Evolutionary conservation across 1,140 invertebrate genomes (phyloP), one percentile per base, ranked within the genome.

Genomic region (Vanessa atalanta): DNA sequence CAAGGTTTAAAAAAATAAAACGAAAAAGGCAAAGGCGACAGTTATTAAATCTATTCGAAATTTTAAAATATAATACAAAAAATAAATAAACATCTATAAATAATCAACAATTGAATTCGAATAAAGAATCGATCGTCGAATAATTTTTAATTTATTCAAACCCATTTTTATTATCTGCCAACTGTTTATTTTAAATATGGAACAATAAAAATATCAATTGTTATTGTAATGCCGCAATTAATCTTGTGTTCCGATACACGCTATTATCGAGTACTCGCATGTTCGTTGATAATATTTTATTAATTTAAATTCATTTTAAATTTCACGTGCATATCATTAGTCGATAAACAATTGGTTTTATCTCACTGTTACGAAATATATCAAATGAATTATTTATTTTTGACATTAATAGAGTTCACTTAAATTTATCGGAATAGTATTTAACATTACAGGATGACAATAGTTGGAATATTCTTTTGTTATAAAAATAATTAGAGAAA

Each of bases 141-240:
- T 57, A 73, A 61, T 71, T 78, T 57, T 84, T 91, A 89, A 91
- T 89, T 88, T 88, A 91, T 91, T 89, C 89, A 88, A 89, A 85
- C 87, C 87, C 76, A 84, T 85, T 88, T 89, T 91, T 90, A 91
- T 90, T 86, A 89, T 84, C 87, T 91, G 88, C 71, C 79, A 90
- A 90, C 81, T 87, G 83, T 85, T 89, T 90, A 84, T 86, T 82
- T 80, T 83, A 72, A 84, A 70, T 73, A 72, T 23, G 66, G 80
- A 65, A 79, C 76, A 70, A 71, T 73, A 80, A 75, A 83, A 79
- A 70, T 61, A 71, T 51, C 65, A 74, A 82, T 91, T 91, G 88
- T 90, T 83, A 89, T 90, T 90, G 15, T 83, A 87, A 89, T 87
- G 60, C 66, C 20, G 74, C 82, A 86, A 90, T 91, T 91, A 88